These are phyloP conservation scores for Okamejei kenojei DNA, from an alignment of 2,797 vertebrate species.

Conservation along the genomic window DNA sequence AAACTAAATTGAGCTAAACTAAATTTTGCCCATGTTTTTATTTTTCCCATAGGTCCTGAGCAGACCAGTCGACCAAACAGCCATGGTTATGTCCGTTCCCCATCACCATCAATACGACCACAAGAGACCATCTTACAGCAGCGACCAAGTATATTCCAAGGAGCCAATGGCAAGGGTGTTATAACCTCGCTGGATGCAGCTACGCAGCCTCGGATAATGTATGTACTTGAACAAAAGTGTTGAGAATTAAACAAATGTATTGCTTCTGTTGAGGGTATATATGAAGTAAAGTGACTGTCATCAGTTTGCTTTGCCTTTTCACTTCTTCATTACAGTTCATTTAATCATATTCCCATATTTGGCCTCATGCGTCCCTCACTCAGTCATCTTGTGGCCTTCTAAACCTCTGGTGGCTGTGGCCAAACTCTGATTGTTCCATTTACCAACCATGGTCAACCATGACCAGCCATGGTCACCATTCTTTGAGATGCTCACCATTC, in stretches of 20 bases:
- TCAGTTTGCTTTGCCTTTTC: neutral
- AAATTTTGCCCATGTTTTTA: too few species aligned
- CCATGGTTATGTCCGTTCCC: conserved; percentile 80
- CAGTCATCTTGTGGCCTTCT: too few species aligned
- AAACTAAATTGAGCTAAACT: too few species aligned
- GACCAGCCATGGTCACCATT: too few species aligned
- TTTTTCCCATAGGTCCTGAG: conserved; percentile 62
- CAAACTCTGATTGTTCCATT: too few species aligned
- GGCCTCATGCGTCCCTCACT: too few species aligned
- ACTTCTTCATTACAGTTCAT: too few species aligned
- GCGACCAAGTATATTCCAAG: conserved; percentile 91
- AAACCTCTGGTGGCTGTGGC: too few species aligned
- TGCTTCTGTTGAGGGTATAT: neutral
- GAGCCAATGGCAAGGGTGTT: conserved; percentile 87
- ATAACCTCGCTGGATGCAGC: conserved; percentile 78
- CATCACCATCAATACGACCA: conserved; percentile 80
- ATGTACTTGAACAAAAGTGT: conserved; percentile 45
- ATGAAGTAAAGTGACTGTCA: neutral
- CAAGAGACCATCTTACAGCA: conserved; percentile 85
- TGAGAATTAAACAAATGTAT: neutral
- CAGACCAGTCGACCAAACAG: conserved; percentile 81
- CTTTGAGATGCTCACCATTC: too few species aligned
- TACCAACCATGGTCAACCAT: too few species aligned
- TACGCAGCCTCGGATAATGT: conserved; percentile 76
- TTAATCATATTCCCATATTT: too few species aligned